Evolutionary conservation across 2,797 vertebrate genomes (phyloP).

Genomic region (Ctenopoma multispine): DNA sequence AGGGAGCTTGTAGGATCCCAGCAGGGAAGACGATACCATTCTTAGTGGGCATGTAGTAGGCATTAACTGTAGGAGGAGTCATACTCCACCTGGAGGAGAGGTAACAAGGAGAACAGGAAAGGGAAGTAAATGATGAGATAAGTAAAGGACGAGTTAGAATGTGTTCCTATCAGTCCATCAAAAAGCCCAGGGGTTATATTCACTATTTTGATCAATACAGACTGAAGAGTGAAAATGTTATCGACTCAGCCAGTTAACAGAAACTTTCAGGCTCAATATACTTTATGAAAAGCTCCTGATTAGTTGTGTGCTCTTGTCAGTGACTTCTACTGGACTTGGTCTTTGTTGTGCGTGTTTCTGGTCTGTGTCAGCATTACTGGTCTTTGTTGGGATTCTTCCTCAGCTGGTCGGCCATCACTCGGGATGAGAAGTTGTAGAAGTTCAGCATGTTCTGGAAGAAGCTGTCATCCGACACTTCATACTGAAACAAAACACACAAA

Average conservation of each 20-base stretch:
- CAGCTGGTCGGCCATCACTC: conserved; percentile 97
- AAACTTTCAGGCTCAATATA: too few species aligned
- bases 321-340: neutral
- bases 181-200: conserved; percentile 4
- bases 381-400: conserved; percentile 96
- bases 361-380: conserved; percentile 90
- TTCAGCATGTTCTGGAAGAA: conserved; percentile 99
- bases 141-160: conserved; percentile 19
- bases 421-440: conserved; percentile 97
- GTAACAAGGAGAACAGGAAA: neutral
- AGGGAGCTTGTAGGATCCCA: conserved; percentile 96
- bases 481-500: conserved; percentile 79
- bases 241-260: neutral
- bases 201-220: neutral
- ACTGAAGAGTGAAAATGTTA: too few species aligned
- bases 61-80: conserved; percentile 98
- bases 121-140: neutral
- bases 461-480: conserved; percentile 94
- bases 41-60: conserved; percentile 98
- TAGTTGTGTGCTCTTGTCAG: neutral
- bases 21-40: conserved; percentile 98
- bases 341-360: conserved; percentile 74
- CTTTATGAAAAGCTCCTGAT: neutral
- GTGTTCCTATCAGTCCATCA: neutral
- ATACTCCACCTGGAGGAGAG: conserved; percentile 92